Conservation (phyloP, 2,888 invertebrate genomes). For the Dryocosmus kuriphilus region DNA sequence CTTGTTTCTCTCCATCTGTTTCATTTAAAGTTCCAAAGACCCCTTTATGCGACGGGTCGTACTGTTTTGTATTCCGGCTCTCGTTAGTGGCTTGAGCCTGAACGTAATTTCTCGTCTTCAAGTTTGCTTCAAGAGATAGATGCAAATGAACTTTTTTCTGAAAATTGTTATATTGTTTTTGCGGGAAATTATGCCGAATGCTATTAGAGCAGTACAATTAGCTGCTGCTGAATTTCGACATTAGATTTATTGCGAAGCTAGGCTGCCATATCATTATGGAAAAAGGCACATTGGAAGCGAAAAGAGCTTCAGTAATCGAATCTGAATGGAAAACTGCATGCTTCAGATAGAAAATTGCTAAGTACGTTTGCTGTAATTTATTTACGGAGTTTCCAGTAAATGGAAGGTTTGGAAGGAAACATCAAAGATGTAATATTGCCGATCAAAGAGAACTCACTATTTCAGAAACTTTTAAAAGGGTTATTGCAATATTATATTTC, state of each 20-base stretch:
- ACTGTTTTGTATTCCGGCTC: not conserved
- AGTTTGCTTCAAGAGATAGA: not conserved
- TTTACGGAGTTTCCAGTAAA: not conserved
- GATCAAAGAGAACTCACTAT: not conserved
- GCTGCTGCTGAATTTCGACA: conserved; percentile 29
- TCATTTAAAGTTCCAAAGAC: not conserved
- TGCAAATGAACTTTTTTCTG: not conserved
- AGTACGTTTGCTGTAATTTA: conserved; percentile 29
- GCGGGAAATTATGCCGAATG: conserved; percentile 9
- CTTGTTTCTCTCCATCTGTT: conserved; percentile 40
- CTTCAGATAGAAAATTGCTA: conserved; percentile 20
- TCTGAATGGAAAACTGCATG: conserved; percentile 22
- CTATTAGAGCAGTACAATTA: conserved; percentile 28
- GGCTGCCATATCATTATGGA: conserved; percentile 14
- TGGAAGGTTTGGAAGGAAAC: not conserved
- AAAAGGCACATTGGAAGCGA: conserved; percentile 18
- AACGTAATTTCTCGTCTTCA: conserved; percentile 11
- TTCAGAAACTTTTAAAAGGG: too few species aligned
- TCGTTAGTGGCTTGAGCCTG: not conserved
- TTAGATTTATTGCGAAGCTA: conserved; percentile 36
- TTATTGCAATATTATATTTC: not conserved
- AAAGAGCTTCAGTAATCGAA: conserved; percentile 26
- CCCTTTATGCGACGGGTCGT: not conserved
- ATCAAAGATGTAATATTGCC: not conserved
- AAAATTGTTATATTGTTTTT: conserved; percentile 9